These are phyloP conservation scores for Linurgus olivaceus DNA, from an alignment of 2,797 vertebrate genomes.

Conservation along the genomic window DNA sequence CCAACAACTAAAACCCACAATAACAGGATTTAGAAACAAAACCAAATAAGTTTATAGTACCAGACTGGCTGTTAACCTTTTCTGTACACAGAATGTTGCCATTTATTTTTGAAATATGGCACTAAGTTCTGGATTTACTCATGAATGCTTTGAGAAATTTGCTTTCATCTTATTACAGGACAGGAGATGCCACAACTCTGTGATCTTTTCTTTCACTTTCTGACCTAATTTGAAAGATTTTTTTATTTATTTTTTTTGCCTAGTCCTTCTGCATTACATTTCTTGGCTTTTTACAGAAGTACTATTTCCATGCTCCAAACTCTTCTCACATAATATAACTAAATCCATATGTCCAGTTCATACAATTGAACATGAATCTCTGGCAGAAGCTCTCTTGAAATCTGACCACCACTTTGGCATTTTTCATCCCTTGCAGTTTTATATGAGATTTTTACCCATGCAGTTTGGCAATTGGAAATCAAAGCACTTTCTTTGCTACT, in stretches of 20 bases:
- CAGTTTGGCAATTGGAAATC: background rate
- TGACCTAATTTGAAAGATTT: background rate
- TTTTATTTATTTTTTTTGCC: background rate
- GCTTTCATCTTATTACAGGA: background rate
- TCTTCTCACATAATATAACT: background rate
- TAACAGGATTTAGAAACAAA: slow-evolving; percentile 15
- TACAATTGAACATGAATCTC: background rate
- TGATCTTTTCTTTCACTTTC: slow-evolving; percentile 4
- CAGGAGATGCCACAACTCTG: background rate
- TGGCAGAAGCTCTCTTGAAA: background rate
- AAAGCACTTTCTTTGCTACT: background rate
- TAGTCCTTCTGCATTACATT: background rate
- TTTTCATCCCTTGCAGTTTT: background rate
- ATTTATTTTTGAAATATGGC: background rate
- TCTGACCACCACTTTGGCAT: background rate
- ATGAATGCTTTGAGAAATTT: background rate
- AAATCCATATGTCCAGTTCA: background rate
- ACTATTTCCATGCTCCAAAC: background rate
- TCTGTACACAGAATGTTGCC: background rate
- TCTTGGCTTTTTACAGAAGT: background rate
- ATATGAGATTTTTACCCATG: background rate
- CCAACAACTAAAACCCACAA: background rate
- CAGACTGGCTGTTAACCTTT: background rate
- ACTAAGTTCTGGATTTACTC: background rate
- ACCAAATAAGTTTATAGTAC: background rate